These are phyloP conservation scores for Cryptosula pallasiana DNA, from an alignment of 2,888 invertebrate genomes.

Conservation along the genomic window DNA sequence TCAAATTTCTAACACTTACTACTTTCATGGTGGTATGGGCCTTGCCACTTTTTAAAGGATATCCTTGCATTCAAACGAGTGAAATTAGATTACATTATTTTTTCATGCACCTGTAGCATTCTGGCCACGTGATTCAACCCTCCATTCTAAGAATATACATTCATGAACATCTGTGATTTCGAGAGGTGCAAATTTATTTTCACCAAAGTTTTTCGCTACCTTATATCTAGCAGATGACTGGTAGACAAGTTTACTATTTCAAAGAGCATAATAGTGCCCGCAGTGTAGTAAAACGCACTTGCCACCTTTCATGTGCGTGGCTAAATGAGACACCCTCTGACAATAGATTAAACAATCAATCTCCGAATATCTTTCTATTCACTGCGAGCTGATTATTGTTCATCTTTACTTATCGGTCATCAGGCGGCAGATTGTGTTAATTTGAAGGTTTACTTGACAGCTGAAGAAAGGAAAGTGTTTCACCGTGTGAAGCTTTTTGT, in stretches of 20 bases:
- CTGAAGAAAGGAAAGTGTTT: neutral
- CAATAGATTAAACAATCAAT: constrained; percentile 22
- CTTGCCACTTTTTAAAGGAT: too few relatives aligned
- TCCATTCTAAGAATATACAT: too few relatives aligned
- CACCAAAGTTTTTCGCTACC: neutral
- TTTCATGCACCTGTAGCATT: too few relatives aligned
- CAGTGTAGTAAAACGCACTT: constrained; percentile 15
- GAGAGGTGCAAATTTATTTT: neutral
- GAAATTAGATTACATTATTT: too few relatives aligned
- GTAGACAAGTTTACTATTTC: constrained; percentile 20
- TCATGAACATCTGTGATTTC: neutral
- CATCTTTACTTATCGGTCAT: neutral
- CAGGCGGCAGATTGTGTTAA: neutral
- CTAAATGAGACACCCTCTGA: neutral
- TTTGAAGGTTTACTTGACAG: neutral
- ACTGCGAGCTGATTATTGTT: constrained; percentile 4
- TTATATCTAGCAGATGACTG: neutral
- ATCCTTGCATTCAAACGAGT: too few relatives aligned
- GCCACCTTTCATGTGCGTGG: neutral
- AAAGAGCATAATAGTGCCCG: neutral
- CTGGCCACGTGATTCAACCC: too few relatives aligned
- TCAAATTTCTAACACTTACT: too few relatives aligned
- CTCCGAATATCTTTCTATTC: neutral
- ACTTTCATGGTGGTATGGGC: too few relatives aligned
- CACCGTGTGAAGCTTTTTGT: neutral